Percentiles rank a stretch among this genome's conserved stretches.
These are phyloP conservation scores for Oscarella lobularis DNA, from an alignment of 37 sponge, comb jelly and placozoan genomes.

Conservation along the genomic window DNA sequence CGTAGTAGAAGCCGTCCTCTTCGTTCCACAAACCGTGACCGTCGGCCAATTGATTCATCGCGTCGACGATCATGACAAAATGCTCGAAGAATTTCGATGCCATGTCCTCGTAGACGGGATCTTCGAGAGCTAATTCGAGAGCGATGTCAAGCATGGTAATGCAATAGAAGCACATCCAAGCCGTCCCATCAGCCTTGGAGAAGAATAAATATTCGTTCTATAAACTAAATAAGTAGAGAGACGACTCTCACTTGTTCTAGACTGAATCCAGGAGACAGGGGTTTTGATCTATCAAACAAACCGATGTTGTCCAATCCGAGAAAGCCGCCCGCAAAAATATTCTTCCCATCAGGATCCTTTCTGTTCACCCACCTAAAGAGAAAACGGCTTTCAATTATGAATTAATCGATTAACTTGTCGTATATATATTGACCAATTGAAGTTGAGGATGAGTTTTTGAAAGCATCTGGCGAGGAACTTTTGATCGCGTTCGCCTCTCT, in stretches of 20 bases:
- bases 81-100: conserved; percentile 98
- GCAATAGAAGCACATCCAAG: conserved; percentile 98
- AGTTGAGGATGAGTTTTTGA: conserved; percentile 91
- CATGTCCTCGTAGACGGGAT: conserved; percentile 91
- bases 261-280: conserved; percentile 73
- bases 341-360: conserved; percentile 83
- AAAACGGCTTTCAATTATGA: no score
- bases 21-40: conserved; percentile 39
- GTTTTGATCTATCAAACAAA: conserved; percentile 83
- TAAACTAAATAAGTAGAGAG: background rate
- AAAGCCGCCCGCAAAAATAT: conserved; percentile 92
- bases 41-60: conserved; percentile 78
- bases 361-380: conserved; percentile 87
- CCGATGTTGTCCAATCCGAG: conserved; percentile 94
- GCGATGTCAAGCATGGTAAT: conserved; percentile 87
- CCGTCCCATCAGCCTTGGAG: conserved; percentile 83
- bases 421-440: conserved; percentile 78
- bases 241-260: conserved; percentile 48
- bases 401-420: no score
- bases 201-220: background rate
- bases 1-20: conserved; percentile 92
- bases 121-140: conserved; percentile 71
- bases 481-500: conserved; percentile 56
- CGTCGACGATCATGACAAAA: conserved; percentile 84
- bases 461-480: conserved; percentile 68